Evolutionary conservation across 1,140 invertebrate species (phyloP).

Genomic region (Phymorhynchus buccinoides): DNA sequence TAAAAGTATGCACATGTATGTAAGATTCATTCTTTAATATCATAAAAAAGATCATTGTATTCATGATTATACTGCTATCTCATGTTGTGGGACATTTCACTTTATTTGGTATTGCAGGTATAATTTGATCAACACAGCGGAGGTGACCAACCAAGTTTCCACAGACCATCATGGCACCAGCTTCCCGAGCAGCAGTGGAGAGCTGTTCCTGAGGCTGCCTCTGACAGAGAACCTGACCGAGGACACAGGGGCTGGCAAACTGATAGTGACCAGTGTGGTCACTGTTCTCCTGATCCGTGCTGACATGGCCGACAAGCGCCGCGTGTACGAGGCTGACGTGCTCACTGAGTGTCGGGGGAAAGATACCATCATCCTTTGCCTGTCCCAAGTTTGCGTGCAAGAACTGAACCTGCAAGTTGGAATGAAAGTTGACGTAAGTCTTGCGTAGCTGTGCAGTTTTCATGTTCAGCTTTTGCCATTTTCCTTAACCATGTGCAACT

Average conservation of each 20-base stretch:
- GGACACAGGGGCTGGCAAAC: slow-evolving; percentile 66
- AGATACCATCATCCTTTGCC: slow-evolving; percentile 63
- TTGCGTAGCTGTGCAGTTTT: too few relatives aligned
- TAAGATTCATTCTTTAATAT: too few relatives aligned
- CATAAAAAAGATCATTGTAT: too few relatives aligned
- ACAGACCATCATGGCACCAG: slow-evolving; percentile 51
- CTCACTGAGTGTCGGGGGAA: slow-evolving; percentile 61
- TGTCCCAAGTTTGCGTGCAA: slow-evolving; percentile 55
- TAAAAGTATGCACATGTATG: too few relatives aligned
- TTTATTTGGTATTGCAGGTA: slow-evolving; percentile 63
- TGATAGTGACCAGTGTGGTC: slow-evolving; percentile 63
- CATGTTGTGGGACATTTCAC: too few relatives aligned
- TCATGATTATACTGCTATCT: too few relatives aligned
- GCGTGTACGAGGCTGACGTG: slow-evolving; percentile 66
- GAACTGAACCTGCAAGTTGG: slow-evolving; percentile 53
- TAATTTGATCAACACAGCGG: slow-evolving; percentile 53
- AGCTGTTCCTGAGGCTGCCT: slow-evolving; percentile 67
- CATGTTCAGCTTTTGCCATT: too few relatives aligned
- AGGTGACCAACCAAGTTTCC: slow-evolving; percentile 48
- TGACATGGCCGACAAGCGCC: slow-evolving; percentile 29
- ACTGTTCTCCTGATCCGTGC: slow-evolving; percentile 60
- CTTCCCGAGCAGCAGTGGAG: slow-evolving; percentile 57
- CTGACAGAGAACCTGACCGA: slow-evolving; percentile 65
- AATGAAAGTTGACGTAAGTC: slow-evolving; percentile 23
- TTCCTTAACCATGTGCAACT: too few relatives aligned